Evolutionary conservation across 2,888 invertebrate species (phyloP).

Genomic region (Seira sanloemensis): DNA sequence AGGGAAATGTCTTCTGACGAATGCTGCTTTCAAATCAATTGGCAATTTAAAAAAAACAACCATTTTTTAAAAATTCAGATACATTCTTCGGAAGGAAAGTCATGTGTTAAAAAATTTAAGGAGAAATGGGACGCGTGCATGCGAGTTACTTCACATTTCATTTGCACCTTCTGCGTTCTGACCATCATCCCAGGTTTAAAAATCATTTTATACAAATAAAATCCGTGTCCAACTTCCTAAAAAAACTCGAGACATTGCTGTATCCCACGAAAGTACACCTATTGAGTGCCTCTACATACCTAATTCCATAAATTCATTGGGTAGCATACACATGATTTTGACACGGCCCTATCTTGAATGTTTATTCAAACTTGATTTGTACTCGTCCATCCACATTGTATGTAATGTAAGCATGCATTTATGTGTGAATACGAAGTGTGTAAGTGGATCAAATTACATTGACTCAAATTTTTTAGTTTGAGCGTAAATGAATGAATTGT

Average conservation of each 20-base stretch:
- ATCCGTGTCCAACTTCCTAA: no score
- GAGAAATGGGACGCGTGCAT: no score
- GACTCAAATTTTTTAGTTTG: background rate
- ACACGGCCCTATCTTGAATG: background rate
- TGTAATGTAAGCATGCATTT: background rate
- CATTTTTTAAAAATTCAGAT: background rate
- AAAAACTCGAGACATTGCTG: background rate
- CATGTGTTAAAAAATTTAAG: no score
- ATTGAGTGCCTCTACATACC: background rate
- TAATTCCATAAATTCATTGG: background rate
- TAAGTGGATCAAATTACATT: slow-evolving; percentile 39
- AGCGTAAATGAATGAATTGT: background rate
- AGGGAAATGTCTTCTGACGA: background rate
- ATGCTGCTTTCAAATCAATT: background rate
- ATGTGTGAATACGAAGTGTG: background rate
- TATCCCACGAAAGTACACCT: no score
- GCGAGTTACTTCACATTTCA: no score
- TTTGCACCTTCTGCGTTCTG: no score
- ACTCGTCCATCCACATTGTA: background rate
- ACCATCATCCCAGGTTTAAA: no score
- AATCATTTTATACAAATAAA: no score
- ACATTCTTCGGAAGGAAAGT: no score
- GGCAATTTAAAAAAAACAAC: background rate
- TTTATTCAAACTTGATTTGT: background rate
- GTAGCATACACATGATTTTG: background rate